Evolutionary conservation across 2,888 invertebrate genomes (phyloP).

Genomic region (Leuctra nigra): DNA sequence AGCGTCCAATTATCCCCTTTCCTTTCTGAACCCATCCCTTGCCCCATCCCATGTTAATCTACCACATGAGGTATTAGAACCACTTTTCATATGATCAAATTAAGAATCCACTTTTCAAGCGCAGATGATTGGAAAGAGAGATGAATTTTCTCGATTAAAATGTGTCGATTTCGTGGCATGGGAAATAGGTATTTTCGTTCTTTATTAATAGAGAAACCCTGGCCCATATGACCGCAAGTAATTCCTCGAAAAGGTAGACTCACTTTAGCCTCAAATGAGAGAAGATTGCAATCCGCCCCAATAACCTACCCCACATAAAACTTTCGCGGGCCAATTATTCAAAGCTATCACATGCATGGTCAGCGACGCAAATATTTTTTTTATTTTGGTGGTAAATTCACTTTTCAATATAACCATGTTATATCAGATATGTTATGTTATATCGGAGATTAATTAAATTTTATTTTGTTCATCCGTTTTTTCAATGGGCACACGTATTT

Average conservation of each 20-base stretch:
- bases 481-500: too few species aligned
- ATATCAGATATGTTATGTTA: too few species aligned
- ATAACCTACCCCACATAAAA: not conserved
- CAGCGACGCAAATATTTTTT: too few species aligned
- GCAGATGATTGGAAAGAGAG: slow-evolving; percentile 18
- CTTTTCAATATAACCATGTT: too few species aligned
- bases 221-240: slow-evolving; percentile 5
- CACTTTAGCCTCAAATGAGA: not conserved
- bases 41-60: not conserved
- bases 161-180: slow-evolving; percentile 9
- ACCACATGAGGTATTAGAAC: slow-evolving; percentile 15
- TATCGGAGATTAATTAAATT: too few species aligned
- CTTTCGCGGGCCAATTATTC: not conserved
- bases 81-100: slow-evolving; percentile 20
- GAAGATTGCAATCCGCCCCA: too few species aligned
- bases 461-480: too few species aligned
- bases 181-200: not conserved
- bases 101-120: slow-evolving; percentile 19
- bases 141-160: slow-evolving; percentile 20
- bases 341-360: not conserved
- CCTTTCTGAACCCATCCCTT: not conserved
- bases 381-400: too few species aligned
- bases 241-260: not conserved
- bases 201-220: not conserved
- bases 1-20: slow-evolving; percentile 11